Conservation (phyloP, 2,113 vertebrate species). For the Syngnathoides biaculeatus region DNA sequence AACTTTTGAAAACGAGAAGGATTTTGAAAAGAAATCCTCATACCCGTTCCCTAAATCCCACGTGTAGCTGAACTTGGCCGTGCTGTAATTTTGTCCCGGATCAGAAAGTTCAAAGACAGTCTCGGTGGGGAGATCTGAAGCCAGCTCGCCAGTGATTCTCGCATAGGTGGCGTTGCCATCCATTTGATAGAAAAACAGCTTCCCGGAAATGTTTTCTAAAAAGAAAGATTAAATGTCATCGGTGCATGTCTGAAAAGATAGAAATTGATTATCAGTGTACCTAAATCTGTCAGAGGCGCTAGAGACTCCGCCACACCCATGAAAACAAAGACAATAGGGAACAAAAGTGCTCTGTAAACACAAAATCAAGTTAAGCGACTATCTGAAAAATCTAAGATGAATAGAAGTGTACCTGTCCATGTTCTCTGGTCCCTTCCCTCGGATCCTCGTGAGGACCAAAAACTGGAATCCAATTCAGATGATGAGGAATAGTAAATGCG, state of each 20-base stretch:
- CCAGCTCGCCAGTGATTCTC: conserved; percentile 67
- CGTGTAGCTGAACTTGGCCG: conserved; percentile 75
- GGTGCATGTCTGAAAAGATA: not conserved
- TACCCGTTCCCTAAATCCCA: conserved; percentile 89
- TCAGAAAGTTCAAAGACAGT: conserved; percentile 80
- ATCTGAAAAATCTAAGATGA: not conserved
- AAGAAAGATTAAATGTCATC: not conserved
- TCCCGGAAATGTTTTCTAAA: conserved; percentile 80
- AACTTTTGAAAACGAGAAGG: not conserved
- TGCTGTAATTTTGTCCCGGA: conserved; percentile 74
- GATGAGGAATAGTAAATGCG: not conserved
- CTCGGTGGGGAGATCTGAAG: conserved; percentile 62
- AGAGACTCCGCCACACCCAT: conserved; percentile 26
- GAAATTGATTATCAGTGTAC: conserved; percentile 31
- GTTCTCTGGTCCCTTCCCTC: conserved; percentile 29
- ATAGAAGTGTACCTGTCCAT: conserved; percentile 57
- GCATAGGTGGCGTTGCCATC: conserved; percentile 67
- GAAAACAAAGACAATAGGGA: conserved; percentile 21
- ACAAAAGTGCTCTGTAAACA: conserved; percentile 40
- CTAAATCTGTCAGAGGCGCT: conserved; percentile 40
- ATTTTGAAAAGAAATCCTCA: not conserved
- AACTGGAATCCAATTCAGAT: not conserved
- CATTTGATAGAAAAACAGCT: conserved; percentile 77
- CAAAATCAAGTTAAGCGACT: not conserved
- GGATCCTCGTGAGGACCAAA: conserved; percentile 8